Base-by-base conservation (phyloP, 2,888 invertebrate species). In the Congeria kusceri region DNA sequence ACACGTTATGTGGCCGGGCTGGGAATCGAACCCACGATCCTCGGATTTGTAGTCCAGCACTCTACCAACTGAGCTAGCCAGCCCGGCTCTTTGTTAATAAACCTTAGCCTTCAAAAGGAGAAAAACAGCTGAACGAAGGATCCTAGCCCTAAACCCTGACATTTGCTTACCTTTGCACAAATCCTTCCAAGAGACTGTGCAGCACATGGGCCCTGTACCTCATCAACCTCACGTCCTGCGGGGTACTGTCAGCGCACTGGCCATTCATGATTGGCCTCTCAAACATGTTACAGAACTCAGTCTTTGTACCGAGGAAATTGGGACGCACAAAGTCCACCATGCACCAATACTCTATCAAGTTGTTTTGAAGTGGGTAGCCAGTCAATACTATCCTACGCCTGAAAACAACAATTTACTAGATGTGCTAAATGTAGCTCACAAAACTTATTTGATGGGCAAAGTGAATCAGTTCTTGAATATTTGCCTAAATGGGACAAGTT, bases 241-340 rank as follows among this genome's bases (percentile, higher is more conserved):
- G 97, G 0, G 99, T 99, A 23, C 98, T 98, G 93, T 99, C 99
- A 47, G 97, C 96, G 94, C 99, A 99, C 94, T 99, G 99, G 0
- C 99, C 99, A 93, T 99, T 99, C 94, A 97, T 98, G 88, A 99
- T 99, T 0, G 99, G 99, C 18, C 98, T 95, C 92, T 99, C 99
- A 93, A 99, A 99, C 98, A 99, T 99, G 93, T 99, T 98, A 91
- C 97, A 96, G 93, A 99, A 99, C 93, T 99, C 98, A 0, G 98
- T 97, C 93, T 98, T 98, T 27, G 97, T 97, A 76, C 99, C 99
- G 49, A 99, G 95, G 94, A 98, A 99, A 94, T 98, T 98, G 0
- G 99, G 99, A 27, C 99, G 95, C 0, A 99, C 99, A 94, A 99
- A 99, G 93, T 99, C 99, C 0, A 99, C 98, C 99, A 99, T 99